These are phyloP conservation scores for Odontocolon sp. DNA, from an alignment of 2,888 invertebrate genomes.

Conservation along the genomic window DNA sequence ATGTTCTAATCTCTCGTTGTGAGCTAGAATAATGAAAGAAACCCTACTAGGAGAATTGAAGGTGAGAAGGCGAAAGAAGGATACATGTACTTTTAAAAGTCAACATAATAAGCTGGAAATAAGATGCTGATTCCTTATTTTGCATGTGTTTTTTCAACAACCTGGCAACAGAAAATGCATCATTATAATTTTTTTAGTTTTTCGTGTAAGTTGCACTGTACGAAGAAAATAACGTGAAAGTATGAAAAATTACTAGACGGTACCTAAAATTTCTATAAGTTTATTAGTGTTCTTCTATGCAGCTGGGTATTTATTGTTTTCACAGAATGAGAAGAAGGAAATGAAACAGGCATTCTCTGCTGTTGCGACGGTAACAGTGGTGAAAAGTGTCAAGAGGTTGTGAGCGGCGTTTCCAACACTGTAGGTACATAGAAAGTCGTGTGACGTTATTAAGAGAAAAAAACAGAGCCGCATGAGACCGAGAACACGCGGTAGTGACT, in stretches of 20 bases:
- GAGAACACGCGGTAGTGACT: slow-evolving; percentile 28
- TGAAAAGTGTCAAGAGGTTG: slow-evolving; percentile 49
- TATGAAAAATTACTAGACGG: slow-evolving; percentile 24
- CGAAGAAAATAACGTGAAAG: neutral
- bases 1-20: too few relatives aligned
- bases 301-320: slow-evolving; percentile 13
- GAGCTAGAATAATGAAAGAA: too few relatives aligned
- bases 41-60: too few relatives aligned
- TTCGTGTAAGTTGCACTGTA: neutral
- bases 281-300: slow-evolving; percentile 17
- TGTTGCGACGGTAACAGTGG: slow-evolving; percentile 28
- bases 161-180: too few relatives aligned
- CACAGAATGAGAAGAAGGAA: slow-evolving; percentile 22
- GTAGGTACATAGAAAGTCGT: slow-evolving; percentile 41
- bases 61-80: too few relatives aligned
- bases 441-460: slow-evolving; percentile 50
- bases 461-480: slow-evolving; percentile 26
- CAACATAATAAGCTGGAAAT: too few relatives aligned
- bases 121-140: too few relatives aligned
- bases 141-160: too few relatives aligned
- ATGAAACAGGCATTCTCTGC: slow-evolving; percentile 8
- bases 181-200: neutral
- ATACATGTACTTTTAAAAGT: too few relatives aligned
- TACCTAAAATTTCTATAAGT: slow-evolving; percentile 28
- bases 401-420: slow-evolving; percentile 23